These are phyloP conservation scores for Rambutsinella grinnellia DNA, from an alignment of 2,888 invertebrate species.

Conservation along the genomic window DNA sequence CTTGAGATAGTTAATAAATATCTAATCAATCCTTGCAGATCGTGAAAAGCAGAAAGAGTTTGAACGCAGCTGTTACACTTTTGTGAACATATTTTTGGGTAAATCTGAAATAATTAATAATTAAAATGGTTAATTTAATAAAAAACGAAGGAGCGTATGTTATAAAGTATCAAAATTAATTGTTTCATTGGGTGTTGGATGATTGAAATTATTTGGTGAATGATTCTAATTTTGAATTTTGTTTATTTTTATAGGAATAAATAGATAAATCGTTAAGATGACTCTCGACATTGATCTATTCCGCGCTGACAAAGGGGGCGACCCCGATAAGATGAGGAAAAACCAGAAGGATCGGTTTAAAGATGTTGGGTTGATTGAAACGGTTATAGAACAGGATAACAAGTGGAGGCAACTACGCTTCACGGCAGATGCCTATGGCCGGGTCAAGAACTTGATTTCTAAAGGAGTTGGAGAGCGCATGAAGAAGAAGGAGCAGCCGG, in stretches of 20 bases:
- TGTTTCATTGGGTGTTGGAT: not conserved
- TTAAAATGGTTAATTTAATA: no score
- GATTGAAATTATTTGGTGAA: not conserved
- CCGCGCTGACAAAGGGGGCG: slow-evolving; percentile 94
- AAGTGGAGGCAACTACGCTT: slow-evolving; percentile 87
- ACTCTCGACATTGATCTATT: slow-evolving; percentile 97
- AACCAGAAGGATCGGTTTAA: slow-evolving; percentile 95
- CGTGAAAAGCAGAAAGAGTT: no score
- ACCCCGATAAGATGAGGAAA: slow-evolving; percentile 90
- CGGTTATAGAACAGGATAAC: slow-evolving; percentile 89
- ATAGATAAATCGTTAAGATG: slow-evolving; percentile 74
- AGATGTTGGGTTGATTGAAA: slow-evolving; percentile 91
- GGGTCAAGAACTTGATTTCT: slow-evolving; percentile 95
- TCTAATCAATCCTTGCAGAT: no score
- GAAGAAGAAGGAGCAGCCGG: slow-evolving; percentile 84
- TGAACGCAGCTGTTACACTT: no score
- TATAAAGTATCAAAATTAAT: not conserved
- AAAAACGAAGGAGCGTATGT: no score
- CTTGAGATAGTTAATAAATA: no score
- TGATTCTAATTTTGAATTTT: not conserved
- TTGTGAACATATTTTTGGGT: no score
- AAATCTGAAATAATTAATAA: no score
- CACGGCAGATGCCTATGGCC: slow-evolving; percentile 93
- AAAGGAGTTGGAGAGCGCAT: slow-evolving; percentile 98
- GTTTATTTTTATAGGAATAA: not conserved